A percentile compares a stretch with the other conserved stretches of the same genome.
phyloP scores from a whole-genome alignment of 1,140 invertebrate genomes.

The Oryctes rhinoceros region DNA sequence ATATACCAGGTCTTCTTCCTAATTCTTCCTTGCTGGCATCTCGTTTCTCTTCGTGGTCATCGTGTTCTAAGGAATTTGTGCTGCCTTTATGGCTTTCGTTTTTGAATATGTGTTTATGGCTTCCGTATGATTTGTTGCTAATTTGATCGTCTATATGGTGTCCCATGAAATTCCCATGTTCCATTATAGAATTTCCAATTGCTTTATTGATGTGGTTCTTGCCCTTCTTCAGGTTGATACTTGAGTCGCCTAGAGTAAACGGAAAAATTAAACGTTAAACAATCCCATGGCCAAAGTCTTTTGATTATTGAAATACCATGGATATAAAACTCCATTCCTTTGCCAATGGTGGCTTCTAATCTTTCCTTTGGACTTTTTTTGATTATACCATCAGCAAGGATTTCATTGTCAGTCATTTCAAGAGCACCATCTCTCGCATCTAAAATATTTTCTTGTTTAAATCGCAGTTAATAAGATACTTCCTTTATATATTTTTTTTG shows the following conservation, averaged over 20 bases:
- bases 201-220: constrained; percentile 60
- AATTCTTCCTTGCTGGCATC: constrained; percentile 91
- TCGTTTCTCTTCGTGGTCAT: constrained; percentile 86
- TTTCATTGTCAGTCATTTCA: constrained; percentile 75
- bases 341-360: constrained; percentile 87
- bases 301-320: constrained; percentile 68
- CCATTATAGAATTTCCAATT: constrained; percentile 60
- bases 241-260: constrained; percentile 52
- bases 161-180: constrained; percentile 57
- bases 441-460: constrained; percentile 47
- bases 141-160: constrained; percentile 72
- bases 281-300: not conserved
- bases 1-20: constrained; percentile 73
- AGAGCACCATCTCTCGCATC: constrained; percentile 59
- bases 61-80: constrained; percentile 80
- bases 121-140: constrained; percentile 92
- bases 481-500: not conserved
- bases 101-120: constrained; percentile 89
- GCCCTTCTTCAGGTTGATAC: constrained; percentile 56
- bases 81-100: constrained; percentile 90
- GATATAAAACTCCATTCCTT: constrained; percentile 91
- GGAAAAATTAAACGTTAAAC: not conserved
- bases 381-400: constrained; percentile 83
- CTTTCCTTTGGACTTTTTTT: constrained; percentile 87
- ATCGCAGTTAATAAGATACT: not conserved